A percentile compares a stretch with the other conserved stretches of the same genome.
These are phyloP conservation scores for Cotesia typhae DNA, from an alignment of 1,140 invertebrate genomes.

Conservation along the genomic window DNA sequence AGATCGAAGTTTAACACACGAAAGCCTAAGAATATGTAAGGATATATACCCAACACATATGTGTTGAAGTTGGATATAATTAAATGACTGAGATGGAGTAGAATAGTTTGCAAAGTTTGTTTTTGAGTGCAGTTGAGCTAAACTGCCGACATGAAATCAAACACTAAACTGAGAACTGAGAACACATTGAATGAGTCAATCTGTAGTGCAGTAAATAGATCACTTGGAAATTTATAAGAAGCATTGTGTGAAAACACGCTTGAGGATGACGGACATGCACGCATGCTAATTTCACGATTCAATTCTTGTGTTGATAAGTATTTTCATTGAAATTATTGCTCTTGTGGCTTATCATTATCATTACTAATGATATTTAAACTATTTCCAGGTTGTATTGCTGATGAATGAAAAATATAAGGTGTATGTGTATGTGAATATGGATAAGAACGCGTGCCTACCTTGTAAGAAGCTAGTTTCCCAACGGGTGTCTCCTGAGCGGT, in stretches of 20 bases:
- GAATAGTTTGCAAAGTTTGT: not conserved
- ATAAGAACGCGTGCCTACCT: conserved; percentile 49
- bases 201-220: too few relatives aligned
- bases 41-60: too few relatives aligned
- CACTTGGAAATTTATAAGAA: too few relatives aligned
- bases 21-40: too few relatives aligned
- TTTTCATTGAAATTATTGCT: too few relatives aligned
- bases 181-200: not conserved
- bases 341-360: too few relatives aligned
- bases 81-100: not conserved
- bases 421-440: conserved; percentile 5
- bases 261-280: too few relatives aligned
- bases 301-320: too few relatives aligned
- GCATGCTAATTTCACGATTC: too few relatives aligned
- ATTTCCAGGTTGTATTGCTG: conserved; percentile 12
- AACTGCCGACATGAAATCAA: not conserved
- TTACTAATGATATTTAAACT: too few relatives aligned
- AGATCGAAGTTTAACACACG: not conserved
- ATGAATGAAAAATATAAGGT: conserved; percentile 21
- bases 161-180: not conserved
- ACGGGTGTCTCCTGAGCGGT: conserved; percentile 60
- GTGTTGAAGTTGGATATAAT: not conserved
- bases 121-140: too few relatives aligned
- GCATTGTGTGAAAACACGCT: too few relatives aligned
- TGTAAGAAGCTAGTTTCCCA: conserved; percentile 55